These are phyloP conservation scores for Acleris literana DNA, from an alignment of 2,888 invertebrate genomes.

Conservation along the genomic window DNA sequence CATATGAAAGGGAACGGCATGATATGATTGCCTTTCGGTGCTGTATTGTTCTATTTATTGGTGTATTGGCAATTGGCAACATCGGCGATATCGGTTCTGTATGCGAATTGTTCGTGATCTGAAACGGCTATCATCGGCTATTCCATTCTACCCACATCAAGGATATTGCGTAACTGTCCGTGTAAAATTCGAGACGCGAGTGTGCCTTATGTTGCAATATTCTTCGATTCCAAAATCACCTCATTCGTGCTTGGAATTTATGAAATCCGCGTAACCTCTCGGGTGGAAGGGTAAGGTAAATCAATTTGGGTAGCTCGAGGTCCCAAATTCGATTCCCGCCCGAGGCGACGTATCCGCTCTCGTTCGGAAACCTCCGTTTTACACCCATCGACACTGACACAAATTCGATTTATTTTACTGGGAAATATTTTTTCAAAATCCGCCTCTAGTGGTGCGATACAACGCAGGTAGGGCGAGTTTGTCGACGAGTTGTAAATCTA, in stretches of 20 bases:
- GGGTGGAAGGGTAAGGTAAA: constrained; percentile 66
- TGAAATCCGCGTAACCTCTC: constrained; percentile 57
- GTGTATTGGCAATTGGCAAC: constrained; percentile 2
- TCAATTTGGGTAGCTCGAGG: constrained; percentile 75
- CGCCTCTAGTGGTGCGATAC: constrained; percentile 5
- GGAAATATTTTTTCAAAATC: constrained; percentile 58
- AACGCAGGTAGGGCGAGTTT: too few relatives aligned
- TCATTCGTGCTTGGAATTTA: constrained; percentile 52
- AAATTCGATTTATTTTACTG: constrained; percentile 65
- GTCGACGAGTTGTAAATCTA: too few relatives aligned
- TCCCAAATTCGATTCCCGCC: constrained; percentile 77
- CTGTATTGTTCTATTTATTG: constrained; percentile 2
- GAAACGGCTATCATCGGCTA: constrained; percentile 17
- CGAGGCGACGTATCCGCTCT: constrained; percentile 62
- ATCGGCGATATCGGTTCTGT: background rate
- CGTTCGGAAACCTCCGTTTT: constrained; percentile 62
- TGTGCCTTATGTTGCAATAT: constrained; percentile 34
- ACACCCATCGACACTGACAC: constrained; percentile 61
- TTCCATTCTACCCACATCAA: constrained; percentile 23
- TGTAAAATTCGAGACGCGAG: constrained; percentile 24
- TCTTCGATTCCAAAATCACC: constrained; percentile 38
- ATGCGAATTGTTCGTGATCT: constrained; percentile 10
- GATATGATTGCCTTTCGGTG: constrained; percentile 4
- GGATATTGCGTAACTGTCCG: constrained; percentile 26
- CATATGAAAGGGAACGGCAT: constrained; percentile 3